phyloP scores from a whole-genome alignment of 2,888 invertebrate genomes.

The Pimpla rufipes region DNA sequence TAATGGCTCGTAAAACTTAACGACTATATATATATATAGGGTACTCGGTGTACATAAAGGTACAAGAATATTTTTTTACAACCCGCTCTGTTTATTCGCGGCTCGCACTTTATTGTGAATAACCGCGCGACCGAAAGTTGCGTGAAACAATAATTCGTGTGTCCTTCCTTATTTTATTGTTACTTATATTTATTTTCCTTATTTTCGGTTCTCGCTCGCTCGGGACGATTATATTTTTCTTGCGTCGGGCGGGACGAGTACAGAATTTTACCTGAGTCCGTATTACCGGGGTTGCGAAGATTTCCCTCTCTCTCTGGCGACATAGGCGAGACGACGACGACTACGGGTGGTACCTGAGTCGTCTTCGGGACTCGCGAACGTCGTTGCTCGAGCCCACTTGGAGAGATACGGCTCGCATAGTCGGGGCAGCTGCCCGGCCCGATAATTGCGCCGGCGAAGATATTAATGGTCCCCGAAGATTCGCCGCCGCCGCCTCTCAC shows the following conservation, averaged over 20 bases:
- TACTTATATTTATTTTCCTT: too few relatives aligned
- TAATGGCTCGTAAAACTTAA: not conserved
- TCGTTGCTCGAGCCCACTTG: conserved; percentile 2
- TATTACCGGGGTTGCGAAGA: not conserved
- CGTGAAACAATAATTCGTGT: conserved; percentile 17
- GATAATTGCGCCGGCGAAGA: conserved; percentile 82
- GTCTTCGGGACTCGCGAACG: conserved; percentile 8
- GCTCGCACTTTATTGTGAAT: not conserved
- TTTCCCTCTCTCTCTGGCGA: conserved; percentile 1
- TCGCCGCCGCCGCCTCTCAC: conserved; percentile 72
- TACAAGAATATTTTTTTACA: not conserved
- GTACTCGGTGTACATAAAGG: too few relatives aligned
- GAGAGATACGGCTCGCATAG: conserved; percentile 60
- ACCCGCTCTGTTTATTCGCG: not conserved
- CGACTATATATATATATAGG: not conserved
- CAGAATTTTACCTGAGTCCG: conserved; percentile 12
- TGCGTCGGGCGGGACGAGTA: not conserved
- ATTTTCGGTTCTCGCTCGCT: not conserved
- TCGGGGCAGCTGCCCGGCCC: conserved; percentile 80
- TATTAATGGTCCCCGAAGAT: conserved; percentile 80
- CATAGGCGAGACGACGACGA: not conserved
- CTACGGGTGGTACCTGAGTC: conserved; percentile 23
- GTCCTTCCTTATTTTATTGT: too few relatives aligned
- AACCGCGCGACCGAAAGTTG: conserved; percentile 12
- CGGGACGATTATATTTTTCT: not conserved